A percentile compares a stretch with the other conserved stretches of the same genome.
phyloP scores from a whole-genome alignment of 53 echinoderm and acorn worm genomes.

The Apostichopus leukothele region DNA sequence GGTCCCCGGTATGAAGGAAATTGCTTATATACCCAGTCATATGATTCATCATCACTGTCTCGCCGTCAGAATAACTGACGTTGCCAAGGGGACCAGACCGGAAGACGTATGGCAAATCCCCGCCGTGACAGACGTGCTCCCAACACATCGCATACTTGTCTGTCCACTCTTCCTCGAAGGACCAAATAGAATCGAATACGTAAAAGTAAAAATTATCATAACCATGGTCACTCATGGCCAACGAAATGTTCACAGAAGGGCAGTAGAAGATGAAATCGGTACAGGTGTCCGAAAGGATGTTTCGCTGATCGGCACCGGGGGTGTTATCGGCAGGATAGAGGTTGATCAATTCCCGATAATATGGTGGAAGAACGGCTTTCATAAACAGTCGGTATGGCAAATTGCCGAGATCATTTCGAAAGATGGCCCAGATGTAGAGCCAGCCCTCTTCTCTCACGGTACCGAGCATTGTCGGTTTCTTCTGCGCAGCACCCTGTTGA shows the following conservation, averaged over 20 bases:
- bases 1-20: conserved; percentile 44
- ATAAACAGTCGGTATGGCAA: conserved; percentile 21
- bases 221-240: conserved; percentile 12
- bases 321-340: conserved; percentile 12
- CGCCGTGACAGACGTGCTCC: conserved; percentile 48
- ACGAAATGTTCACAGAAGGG: not conserved
- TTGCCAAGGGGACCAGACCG: conserved; percentile 27
- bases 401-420: conserved; percentile 26
- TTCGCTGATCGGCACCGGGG: conserved; percentile 32
- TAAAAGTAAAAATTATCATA: conserved; percentile 30
- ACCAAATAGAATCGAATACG: conserved; percentile 36
- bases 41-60: conserved; percentile 24
- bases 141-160: conserved; percentile 29
- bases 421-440: conserved; percentile 18
- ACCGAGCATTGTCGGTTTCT: conserved; percentile 53
- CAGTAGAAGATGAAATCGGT: conserved; percentile 48
- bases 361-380: conserved; percentile 21
- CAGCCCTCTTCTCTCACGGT: conserved; percentile 41
- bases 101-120: conserved; percentile 47
- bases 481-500: conserved; percentile 34
- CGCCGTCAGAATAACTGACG: conserved; percentile 21
- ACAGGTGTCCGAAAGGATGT: conserved; percentile 32
- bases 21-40: conserved; percentile 40
- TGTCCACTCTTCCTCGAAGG: conserved; percentile 40
- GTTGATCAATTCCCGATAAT: conserved; percentile 31